Evolutionary conservation across 2,113 vertebrate species (phyloP).

Genomic region (Tringa solitaria): DNA sequence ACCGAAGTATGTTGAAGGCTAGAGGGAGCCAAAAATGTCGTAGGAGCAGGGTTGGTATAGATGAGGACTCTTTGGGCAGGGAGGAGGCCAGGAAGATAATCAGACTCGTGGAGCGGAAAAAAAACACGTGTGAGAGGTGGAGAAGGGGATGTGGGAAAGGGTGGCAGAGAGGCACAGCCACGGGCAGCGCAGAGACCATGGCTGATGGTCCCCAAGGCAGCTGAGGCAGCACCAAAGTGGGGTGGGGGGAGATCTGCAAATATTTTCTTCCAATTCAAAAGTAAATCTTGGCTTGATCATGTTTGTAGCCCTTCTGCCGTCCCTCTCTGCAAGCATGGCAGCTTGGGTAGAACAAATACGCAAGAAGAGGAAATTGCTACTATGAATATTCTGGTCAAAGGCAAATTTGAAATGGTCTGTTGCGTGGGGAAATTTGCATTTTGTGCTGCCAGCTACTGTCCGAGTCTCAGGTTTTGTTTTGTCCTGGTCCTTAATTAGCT

Average conservation of each 20-base stretch:
- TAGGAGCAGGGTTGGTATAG: neutral
- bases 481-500: neutral
- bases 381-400: neutral
- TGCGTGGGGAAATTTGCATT: neutral
- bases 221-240: neutral
- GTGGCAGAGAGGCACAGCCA: neutral
- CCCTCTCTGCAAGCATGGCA: accelerated
- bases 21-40: neutral
- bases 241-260: accelerated
- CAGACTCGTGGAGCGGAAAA: neutral
- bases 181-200: accelerated
- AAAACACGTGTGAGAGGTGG: accelerated
- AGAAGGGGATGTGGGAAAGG: neutral
- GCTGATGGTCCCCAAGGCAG: neutral
- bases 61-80: neutral
- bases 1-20: neutral
- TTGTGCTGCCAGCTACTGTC: neutral
- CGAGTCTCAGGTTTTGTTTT: neutral
- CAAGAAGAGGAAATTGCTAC: neutral
- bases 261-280: neutral
- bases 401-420: neutral
- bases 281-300: neutral
- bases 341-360: neutral
- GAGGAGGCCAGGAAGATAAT: neutral
- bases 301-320: neutral